Conservation (phyloP, 2,797 vertebrate genomes). For the Sebastes reedi region DNA sequence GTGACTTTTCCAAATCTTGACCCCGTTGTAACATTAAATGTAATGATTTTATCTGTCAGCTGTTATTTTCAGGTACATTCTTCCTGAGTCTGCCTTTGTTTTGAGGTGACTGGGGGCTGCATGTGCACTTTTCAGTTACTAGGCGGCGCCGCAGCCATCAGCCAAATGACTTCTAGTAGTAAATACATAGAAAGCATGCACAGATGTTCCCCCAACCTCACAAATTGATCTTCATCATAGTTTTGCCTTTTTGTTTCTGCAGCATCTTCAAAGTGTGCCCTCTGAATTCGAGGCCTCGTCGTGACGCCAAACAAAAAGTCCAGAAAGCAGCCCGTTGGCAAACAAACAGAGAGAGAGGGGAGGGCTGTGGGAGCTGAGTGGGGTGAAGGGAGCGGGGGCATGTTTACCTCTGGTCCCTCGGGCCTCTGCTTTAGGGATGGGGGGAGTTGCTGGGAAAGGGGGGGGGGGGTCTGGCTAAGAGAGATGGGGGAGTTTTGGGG, state of each 20-base stretch:
- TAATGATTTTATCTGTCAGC: neutral
- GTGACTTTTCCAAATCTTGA: neutral
- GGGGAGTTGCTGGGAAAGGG: constrained; percentile 13
- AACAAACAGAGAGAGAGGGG: constrained; percentile 35
- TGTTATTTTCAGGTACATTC: neutral
- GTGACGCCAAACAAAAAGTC: constrained; percentile 42
- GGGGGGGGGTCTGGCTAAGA: constrained; percentile 19
- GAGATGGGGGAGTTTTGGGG: constrained; percentile 30
- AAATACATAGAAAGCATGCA: constrained; percentile 1
- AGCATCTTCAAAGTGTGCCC: constrained; percentile 46
- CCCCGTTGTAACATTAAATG: neutral
- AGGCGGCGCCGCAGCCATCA: neutral
- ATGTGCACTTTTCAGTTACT: neutral
- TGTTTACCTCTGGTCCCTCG: constrained; percentile 76
- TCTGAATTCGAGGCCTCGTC: constrained; percentile 38
- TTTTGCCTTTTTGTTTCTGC: constrained; percentile 5
- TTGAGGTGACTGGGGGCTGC: neutral
- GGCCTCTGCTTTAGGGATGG: constrained; percentile 59
- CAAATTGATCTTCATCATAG: constrained; percentile 41
- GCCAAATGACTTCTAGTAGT: neutral
- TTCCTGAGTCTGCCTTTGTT: neutral
- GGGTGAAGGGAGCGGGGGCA: constrained; percentile 47
- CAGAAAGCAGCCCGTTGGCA: constrained; percentile 57
- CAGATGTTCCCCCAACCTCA: constrained; percentile 36
- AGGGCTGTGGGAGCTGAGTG: constrained; percentile 32